Percentiles rank a stretch among this genome's conserved stretches.
phyloP scores from a whole-genome alignment of 2,888 invertebrate genomes.

The Agonopterix alstromeriana region DNA sequence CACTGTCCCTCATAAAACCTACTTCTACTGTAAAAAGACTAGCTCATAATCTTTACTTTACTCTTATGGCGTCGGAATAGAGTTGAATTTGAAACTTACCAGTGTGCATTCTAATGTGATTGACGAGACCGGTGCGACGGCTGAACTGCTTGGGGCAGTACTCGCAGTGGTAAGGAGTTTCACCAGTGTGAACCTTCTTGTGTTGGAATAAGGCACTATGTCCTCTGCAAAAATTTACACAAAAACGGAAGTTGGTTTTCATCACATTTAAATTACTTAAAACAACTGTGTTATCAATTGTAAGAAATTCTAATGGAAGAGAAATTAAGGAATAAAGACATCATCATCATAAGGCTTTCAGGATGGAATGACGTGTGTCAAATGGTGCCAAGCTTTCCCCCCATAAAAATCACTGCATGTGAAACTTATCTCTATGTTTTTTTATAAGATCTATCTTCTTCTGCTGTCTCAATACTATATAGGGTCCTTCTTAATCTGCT shows the following conservation, averaged over 20 bases:
- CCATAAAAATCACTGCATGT: too few relatives aligned
- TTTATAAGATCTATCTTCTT: too few relatives aligned
- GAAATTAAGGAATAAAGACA: background rate
- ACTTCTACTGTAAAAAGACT: background rate
- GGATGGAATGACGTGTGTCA: background rate
- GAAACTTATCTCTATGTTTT: too few relatives aligned
- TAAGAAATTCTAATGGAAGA: background rate
- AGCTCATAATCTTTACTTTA: background rate
- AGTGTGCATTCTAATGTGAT: constrained; percentile 61
- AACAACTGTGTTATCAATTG: background rate
- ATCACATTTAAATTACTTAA: too few relatives aligned
- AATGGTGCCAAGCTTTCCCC: too few relatives aligned
- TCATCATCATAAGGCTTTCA: background rate
- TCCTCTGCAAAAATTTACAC: constrained; percentile 36
- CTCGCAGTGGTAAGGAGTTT: constrained; percentile 64
- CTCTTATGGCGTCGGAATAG: background rate
- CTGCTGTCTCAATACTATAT: too few relatives aligned
- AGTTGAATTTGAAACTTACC: constrained; percentile 25
- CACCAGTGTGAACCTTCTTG: constrained; percentile 52
- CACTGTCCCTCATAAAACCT: background rate
- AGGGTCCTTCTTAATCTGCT: too few relatives aligned
- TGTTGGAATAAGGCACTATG: constrained; percentile 67
- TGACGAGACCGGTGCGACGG: constrained; percentile 53
- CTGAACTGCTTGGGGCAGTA: constrained; percentile 64
- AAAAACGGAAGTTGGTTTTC: background rate